Evolutionary conservation across 2,113 vertebrate species (phyloP).

Genomic region (Hyaena hyaena): DNA sequence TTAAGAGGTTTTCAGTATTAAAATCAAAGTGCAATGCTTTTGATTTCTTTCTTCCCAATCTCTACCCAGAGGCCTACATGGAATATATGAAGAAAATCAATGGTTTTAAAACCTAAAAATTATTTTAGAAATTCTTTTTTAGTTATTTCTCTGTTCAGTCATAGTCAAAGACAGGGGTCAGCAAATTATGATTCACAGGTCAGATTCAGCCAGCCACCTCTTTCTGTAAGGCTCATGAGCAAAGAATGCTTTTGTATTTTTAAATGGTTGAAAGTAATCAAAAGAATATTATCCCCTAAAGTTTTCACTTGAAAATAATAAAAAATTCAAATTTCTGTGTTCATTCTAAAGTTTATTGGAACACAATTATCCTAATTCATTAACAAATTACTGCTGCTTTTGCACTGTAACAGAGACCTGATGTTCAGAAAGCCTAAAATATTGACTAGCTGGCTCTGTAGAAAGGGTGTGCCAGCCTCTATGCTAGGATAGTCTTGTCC

Average conservation of each 20-base stretch:
- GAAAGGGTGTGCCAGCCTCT: background rate
- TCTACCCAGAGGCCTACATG: background rate
- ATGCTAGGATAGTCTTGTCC: background rate
- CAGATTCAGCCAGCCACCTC: background rate
- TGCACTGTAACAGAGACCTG: background rate
- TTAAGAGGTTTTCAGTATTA: background rate
- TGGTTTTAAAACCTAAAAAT: constrained; percentile 1
- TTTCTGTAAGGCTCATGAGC: background rate
- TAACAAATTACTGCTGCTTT: background rate
- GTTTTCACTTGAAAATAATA: background rate
- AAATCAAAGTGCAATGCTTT: background rate
- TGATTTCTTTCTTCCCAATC: background rate
- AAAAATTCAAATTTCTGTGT: background rate
- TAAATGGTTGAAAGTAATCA: background rate
- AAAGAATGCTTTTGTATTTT: background rate
- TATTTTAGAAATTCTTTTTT: background rate
- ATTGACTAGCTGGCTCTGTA: background rate
- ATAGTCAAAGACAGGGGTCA: background rate
- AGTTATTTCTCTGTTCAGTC: background rate
- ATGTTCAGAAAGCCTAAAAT: background rate
- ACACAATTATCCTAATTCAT: background rate
- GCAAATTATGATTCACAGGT: background rate
- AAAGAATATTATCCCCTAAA: background rate
- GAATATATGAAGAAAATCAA: background rate
- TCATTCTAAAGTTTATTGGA: background rate